Base-by-base conservation (phyloP, 2,888 invertebrate species). In the Coremacera marginata region DNA sequence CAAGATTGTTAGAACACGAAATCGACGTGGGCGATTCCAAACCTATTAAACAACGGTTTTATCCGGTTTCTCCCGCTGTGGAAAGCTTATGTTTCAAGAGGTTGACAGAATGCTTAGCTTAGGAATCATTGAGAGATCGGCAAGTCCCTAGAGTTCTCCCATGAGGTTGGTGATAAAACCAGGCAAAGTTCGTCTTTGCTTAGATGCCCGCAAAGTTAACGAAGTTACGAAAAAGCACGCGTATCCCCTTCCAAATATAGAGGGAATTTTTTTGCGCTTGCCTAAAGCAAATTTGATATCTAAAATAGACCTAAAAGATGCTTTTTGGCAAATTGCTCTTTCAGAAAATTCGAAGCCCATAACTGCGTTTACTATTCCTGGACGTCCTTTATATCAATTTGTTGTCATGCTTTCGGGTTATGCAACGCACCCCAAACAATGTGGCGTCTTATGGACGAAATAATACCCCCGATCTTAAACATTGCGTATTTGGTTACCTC, bases 381-480 rank as follows among this genome's bases (percentile, higher is more conserved):
- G n/a, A n/a, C n/a, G n/a, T n/a, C n/a, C n/a, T n/a, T n/a, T n/a
- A n/a, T n/a, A n/a, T n/a, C n/a, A n/a, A n/a, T n/a, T n/a, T n/a
- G n/a, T n/a, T n/a, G n/a, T n/a, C n/a, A n/a, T n/a, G n/a, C n/a
- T n/a, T n/a, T n/a, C n/a, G n/a, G n/a, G n/a, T n/a, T n/a, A n/a
- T n/a, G n/a, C n/a, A n/a, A n/a, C n/a, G n/a, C n/a, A n/a, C n/a
- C n/a, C n/a, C n/a, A n/a, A n/a, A n/a, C n/a, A n/a, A n/a, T n/a
- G n/a, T n/a, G n/a, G 34, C 51, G 78, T 9, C 73, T 81, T 16
- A 81, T 81, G 77, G 81, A 81, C 55, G 67, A 76, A 52, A 76
- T 79, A 14, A 77, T 79, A 31, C 78, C 77, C 11, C 60, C 74
- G 75, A 71, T 2, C 27, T 81, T 16, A 70, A 74, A 5, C 70